These are phyloP conservation scores for Gallinago jamesoni DNA, from an alignment of 2,113 vertebrate species.

Conservation along the genomic window DNA sequence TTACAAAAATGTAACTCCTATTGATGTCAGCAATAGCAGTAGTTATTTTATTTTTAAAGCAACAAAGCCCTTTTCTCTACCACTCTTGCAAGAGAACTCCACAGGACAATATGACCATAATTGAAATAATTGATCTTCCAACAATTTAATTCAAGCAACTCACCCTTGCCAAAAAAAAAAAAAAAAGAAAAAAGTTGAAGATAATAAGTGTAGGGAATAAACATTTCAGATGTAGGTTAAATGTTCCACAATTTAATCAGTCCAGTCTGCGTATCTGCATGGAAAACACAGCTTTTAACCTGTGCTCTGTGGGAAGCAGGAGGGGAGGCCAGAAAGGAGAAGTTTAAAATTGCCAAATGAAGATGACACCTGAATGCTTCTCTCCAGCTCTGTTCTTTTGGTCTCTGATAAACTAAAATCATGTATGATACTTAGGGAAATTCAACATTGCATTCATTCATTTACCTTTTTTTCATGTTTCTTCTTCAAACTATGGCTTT, in stretches of 20 bases:
- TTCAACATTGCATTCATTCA: constrained; percentile 20
- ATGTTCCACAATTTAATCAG: neutral
- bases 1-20: neutral
- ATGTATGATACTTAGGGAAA: constrained; percentile 4
- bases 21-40: neutral
- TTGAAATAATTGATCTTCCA: neutral
- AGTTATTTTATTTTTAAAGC: neutral
- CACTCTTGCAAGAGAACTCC: neutral
- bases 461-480: neutral
- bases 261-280: neutral
- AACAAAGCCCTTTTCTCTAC: neutral
- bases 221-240: neutral
- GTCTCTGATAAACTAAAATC: constrained; percentile 20
- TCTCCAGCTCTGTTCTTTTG: neutral
- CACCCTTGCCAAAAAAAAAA: neutral
- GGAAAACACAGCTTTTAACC: neutral
- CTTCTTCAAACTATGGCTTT: neutral
- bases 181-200: neutral
- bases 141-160: neutral
- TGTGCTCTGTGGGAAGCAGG: neutral
- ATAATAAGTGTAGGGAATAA: neutral
- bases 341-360: neutral
- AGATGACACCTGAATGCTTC: neutral
- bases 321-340: neutral
- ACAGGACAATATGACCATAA: neutral